Evolutionary conservation across 1,140 invertebrate species (phyloP), one percentile per base, ranked within the genome.

Genomic region (Oryctes rhinoceros): DNA sequence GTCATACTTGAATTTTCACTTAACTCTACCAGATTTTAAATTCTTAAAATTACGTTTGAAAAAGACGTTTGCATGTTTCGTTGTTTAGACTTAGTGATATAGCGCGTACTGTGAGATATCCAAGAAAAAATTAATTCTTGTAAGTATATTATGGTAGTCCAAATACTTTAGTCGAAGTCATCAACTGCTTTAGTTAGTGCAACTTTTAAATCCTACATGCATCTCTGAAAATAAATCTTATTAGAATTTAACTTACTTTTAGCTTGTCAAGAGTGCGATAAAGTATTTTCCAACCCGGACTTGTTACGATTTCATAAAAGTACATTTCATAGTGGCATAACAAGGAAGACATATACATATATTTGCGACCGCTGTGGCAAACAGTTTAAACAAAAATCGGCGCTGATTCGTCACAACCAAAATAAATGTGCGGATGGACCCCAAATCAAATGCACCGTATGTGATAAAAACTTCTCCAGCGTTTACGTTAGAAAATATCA

Each of bases 301-400:
- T 87, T 85, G 13, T 81, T 88, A 35, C 86, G 86, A 78, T 76
- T 79, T 5, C 84, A 85, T 80, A 83, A 79, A 62, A 80, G 82
- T 49, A 71, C 79, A 9, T 81, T 75, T 44, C 83, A 86, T 62
- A 86, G 84, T 81, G 86, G 85, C 3, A 75, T 85, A 15, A 53
- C 48, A 0, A 83, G 83, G 39, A 83, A 86, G 77, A 82, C 83
- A 20, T 86, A 88, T 44, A 85, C 86, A 67, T 86, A 88, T 9
- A 84, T 89, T 47, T 89, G 88, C 82, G 85, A 88, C 18, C 87
- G 87, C 78, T 89, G 88, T 80, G 88, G 88, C 24, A 86, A 88
- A 76, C 86, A 88, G 76, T 89, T 88, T 53, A 83, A 83, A 24
- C 86, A 88, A 13, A 87, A 87, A 80, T 85, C 85, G 5, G 84